Conservation (phyloP, 2,797 vertebrate genomes). For the Vireo griseus region DNA sequence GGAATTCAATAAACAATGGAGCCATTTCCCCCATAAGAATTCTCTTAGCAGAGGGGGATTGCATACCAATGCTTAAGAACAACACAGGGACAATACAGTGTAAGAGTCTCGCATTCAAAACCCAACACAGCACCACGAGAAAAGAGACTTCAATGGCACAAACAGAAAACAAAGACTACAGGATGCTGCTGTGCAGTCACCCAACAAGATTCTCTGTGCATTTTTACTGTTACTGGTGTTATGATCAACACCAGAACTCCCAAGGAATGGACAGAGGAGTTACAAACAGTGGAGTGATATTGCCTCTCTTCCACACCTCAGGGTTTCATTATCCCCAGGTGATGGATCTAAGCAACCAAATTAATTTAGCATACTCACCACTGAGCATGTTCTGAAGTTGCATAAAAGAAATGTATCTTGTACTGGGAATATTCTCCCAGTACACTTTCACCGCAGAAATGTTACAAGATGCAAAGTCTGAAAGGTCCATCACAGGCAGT, state of each 20-base stretch:
- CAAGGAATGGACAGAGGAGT: neutral
- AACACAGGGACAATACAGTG: neutral
- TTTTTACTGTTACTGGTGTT: neutral
- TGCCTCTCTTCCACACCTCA: neutral
- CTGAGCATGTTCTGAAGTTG: neutral
- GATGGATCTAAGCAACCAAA: neutral
- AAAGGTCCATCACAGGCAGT: neutral
- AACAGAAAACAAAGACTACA: neutral
- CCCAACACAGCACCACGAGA: neutral
- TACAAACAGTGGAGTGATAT: neutral
- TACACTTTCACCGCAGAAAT: neutral
- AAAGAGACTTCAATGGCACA: neutral
- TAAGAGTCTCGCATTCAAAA: neutral
- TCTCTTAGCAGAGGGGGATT: neutral
- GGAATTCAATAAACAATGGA: neutral
- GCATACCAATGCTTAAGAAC: neutral
- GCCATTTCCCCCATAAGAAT: neutral
- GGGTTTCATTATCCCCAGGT: neutral
- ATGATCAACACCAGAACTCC: neutral
- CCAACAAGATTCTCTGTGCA: neutral
- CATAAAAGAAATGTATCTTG: neutral
- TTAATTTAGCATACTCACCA: neutral
- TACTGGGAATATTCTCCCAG: neutral
- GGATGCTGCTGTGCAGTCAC: neutral
- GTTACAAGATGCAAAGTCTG: neutral